Evolutionary conservation across 2,888 invertebrate genomes (phyloP), one percentile per base, ranked within the genome.

Genomic region (Lissonota sp.): DNA sequence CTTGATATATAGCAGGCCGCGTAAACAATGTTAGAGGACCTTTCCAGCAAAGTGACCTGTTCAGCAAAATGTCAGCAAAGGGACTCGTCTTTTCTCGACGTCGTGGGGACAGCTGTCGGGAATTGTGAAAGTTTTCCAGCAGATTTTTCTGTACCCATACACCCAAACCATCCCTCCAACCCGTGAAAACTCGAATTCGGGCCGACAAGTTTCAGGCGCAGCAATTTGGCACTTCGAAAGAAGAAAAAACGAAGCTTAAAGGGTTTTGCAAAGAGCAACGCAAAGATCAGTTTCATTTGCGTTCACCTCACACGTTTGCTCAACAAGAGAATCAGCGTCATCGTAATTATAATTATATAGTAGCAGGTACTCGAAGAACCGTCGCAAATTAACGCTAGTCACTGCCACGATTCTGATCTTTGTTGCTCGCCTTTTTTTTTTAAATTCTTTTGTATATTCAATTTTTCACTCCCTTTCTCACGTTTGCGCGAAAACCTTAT

Each of bases 311-410:
- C 26, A 26, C 26, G 26, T 26, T 26, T 26, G 26, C 3, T 26
- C 26, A 26, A 26, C 26, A 26, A 26, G 26, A 26, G 26, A 26
- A 26, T 26, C 26, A 26, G 26, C 26, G 26, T 26, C 26, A 26
- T 26, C 3, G 26, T 26, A 26, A 26, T 26, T 26, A 26, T 26
- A 1, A 26, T 26, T 26, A 26, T 26, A 26, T 26, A 3, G 26
- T 3, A 2, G 49, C 37, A 37, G 37, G 53, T 69, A 69, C 77
- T 49, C 26, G 51, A 46, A 71, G 66, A 69, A 81, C 74, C 51
- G 60, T 79, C 62, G 78, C 72, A 79, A 79, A 78, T 79, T 77
- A 81, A 81, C 79, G 72, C 73, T 74, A 58, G 60, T 71, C 75
- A 37, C 26, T 70, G 74, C 49, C 72, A 64, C 46, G 69, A 74